phyloP scores from a whole-genome alignment of 2,797 vertebrate species.

The Pampus argenteus region DNA sequence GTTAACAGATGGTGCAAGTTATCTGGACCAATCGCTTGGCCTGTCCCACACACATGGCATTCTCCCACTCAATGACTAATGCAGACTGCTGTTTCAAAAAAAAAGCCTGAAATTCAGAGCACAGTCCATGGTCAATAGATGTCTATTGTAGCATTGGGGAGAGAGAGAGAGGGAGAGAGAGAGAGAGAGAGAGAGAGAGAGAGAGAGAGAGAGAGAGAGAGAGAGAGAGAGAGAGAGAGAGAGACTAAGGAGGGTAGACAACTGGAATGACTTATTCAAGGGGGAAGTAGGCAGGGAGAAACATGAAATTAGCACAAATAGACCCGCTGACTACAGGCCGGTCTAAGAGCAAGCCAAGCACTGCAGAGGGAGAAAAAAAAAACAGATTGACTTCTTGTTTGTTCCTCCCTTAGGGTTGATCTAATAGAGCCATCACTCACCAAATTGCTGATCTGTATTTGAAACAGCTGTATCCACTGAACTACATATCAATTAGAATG shows the following conservation, averaged over 20 bases:
- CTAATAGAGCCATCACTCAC: slow-evolving; percentile 84
- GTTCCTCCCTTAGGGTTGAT: slow-evolving; percentile 76
- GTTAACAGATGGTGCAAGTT: slow-evolving; percentile 62
- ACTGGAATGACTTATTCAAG: slow-evolving; percentile 83
- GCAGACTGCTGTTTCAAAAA: slow-evolving; percentile 65
- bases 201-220: slow-evolving; percentile 19
- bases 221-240: slow-evolving; percentile 46
- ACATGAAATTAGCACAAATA: slow-evolving; percentile 88
- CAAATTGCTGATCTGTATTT: slow-evolving; percentile 80
- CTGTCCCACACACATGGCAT: slow-evolving; percentile 49
- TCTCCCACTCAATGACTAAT: slow-evolving; percentile 69
- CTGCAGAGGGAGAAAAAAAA: slow-evolving; percentile 53
- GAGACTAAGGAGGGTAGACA: slow-evolving; percentile 72
- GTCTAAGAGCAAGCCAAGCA: slow-evolving; percentile 76
- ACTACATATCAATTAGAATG: slow-evolving; percentile 65
- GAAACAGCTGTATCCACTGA: slow-evolving; percentile 73
- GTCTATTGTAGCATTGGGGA: slow-evolving; percentile 55
- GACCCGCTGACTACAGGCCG: slow-evolving; percentile 81
- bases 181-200: slow-evolving; percentile 48
- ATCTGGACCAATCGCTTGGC: slow-evolving; percentile 35
- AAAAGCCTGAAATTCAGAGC: slow-evolving; percentile 62
- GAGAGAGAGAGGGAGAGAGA: slow-evolving; percentile 23
- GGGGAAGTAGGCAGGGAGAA: slow-evolving; percentile 77
- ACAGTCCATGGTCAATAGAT: slow-evolving; percentile 65
- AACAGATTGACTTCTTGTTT: slow-evolving; percentile 81